Evolutionary conservation across 2,888 invertebrate genomes (phyloP).

Genomic region (Agrochola lota): DNA sequence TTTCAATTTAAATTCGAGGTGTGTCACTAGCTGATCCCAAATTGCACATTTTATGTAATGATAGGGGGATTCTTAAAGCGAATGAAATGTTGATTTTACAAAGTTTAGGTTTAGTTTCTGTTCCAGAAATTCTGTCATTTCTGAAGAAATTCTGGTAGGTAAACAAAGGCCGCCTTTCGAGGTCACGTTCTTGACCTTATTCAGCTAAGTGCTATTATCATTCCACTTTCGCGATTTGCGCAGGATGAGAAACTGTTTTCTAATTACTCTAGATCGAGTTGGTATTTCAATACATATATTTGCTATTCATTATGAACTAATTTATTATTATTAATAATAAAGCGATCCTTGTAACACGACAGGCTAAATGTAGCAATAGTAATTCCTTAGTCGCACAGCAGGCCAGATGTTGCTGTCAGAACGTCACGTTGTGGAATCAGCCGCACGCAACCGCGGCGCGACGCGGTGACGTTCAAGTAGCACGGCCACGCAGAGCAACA

Average conservation of each 20-base stretch:
- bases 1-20: conserved; percentile 4
- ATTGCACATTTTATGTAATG: background rate
- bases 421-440: conserved; percentile 62
- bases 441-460: conserved; percentile 62
- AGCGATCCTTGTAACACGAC: conserved; percentile 37
- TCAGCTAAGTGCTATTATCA: conserved; percentile 44
- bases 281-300: conserved; percentile 16
- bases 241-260: conserved; percentile 20
- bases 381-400: conserved; percentile 61
- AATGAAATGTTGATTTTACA: conserved; percentile 10
- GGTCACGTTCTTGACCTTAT: conserved; percentile 36
- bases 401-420: conserved; percentile 66
- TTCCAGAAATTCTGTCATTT: conserved; percentile 7
- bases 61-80: background rate
- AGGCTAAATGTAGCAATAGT: conserved; percentile 55
- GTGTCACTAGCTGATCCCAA: background rate
- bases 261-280: conserved; percentile 21
- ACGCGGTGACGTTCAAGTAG: conserved; percentile 48
- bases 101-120: conserved; percentile 5
- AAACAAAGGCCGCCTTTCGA: conserved; percentile 11
- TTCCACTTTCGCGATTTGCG: conserved; percentile 32
- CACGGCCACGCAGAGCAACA: conserved; percentile 62
- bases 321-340: conserved; percentile 49
- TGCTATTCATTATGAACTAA: conserved; percentile 11
- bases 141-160: conserved; percentile 7